Evolutionary conservation across 1,140 invertebrate genomes (phyloP).

Genomic region (Mycetomoellerius zeteki): DNA sequence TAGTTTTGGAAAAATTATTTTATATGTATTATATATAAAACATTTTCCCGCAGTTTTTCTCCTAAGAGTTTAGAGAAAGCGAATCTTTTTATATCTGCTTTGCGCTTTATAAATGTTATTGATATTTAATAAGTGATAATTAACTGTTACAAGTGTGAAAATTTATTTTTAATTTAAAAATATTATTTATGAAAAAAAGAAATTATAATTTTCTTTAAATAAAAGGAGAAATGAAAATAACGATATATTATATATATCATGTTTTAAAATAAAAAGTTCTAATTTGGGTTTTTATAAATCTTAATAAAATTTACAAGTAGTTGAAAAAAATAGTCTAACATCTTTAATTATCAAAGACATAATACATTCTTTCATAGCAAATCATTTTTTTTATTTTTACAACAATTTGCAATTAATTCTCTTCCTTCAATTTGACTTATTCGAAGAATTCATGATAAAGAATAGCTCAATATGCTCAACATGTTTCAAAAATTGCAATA

Average conservation of each 20-base stretch:
- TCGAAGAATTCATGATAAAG: neutral
- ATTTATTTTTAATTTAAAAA: neutral
- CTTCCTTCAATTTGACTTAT: neutral
- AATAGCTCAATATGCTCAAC: neutral
- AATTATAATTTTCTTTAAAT: neutral
- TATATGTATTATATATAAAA: neutral
- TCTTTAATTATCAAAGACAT: neutral
- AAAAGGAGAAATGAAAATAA: neutral
- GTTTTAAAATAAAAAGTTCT: neutral
- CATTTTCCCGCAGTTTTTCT: neutral
- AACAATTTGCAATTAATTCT: neutral
- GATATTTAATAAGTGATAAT: neutral
- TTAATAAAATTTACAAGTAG: slow-evolving; percentile 1
- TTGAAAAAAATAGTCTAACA: neutral
- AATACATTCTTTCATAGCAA: neutral
- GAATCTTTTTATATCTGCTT: neutral
- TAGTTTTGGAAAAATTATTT: neutral
- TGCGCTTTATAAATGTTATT: neutral
- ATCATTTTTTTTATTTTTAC: neutral
- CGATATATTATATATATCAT: neutral
- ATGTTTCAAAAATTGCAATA: neutral
- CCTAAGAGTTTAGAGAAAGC: neutral
- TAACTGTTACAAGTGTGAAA: neutral
- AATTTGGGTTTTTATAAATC: neutral
- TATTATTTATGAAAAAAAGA: neutral